Conservation (phyloP, 1,140 invertebrate genomes). For the Tetragonula clypearis region DNA sequence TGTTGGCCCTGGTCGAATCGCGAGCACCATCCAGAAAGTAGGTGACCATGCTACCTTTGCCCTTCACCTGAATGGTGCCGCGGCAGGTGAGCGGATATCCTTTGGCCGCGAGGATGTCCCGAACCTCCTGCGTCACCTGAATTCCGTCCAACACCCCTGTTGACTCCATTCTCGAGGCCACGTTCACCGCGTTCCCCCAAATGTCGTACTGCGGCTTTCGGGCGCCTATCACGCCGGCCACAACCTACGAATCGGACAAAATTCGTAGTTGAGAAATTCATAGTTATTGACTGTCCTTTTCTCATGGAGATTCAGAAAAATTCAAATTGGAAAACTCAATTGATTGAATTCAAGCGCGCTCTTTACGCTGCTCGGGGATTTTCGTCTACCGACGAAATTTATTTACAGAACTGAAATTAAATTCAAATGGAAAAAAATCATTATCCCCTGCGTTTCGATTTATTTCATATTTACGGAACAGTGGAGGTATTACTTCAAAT, state of each 20-base stretch:
- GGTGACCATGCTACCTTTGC: constrained; percentile 97
- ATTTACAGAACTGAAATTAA: no score
- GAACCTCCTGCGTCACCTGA: constrained; percentile 94
- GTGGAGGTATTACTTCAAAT: no score
- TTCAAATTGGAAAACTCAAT: no score
- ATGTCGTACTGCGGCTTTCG: constrained; percentile 96
- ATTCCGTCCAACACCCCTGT: constrained; percentile 92
- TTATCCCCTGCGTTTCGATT: no score
- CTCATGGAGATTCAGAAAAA: no score
- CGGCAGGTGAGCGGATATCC: constrained; percentile 90
- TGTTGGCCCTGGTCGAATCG: neutral
- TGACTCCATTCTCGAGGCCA: constrained; percentile 94
- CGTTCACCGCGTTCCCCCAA: constrained; percentile 97
- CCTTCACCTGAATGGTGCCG: constrained; percentile 94
- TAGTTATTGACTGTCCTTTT: no score
- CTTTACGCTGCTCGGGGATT: no score
- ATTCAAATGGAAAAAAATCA: no score
- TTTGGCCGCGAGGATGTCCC: constrained; percentile 88
- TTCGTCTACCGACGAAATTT: no score
- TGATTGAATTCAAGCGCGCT: no score
- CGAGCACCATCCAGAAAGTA: constrained; percentile 89
- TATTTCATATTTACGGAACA: no score
- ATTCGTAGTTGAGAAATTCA: neutral
- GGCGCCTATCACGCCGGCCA: constrained; percentile 97
- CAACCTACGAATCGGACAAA: constrained; percentile 80